Evolutionary conservation across 2,113 vertebrate genomes (phyloP), one percentile per base, ranked within the genome.

Genomic region (Antigone vipio): DNA sequence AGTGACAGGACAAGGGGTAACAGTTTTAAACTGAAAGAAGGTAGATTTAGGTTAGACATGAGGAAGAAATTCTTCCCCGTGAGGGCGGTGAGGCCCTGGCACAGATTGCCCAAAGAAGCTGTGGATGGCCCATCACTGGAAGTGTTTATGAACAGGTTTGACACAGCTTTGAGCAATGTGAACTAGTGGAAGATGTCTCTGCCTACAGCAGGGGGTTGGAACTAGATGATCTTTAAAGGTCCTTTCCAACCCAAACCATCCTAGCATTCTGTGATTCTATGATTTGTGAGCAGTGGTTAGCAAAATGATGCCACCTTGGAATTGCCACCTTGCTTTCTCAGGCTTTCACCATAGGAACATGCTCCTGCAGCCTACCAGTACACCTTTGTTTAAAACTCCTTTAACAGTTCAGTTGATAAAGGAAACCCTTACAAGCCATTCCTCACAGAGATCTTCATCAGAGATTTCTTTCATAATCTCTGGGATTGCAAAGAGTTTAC

Each of bases 101-200:
- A 47, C 9, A 19, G 5, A 4, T 45, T 64, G 23, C 4, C 16
- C 17, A 40, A 52, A n/a, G 34, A 42, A 69, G 35, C 2, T 52
- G 29, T 62, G 40, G 21, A 9, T 71, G 32, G 6, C 6, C 5
- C 10, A 10, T 27, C 19, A 2, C 0, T 58, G 21, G 9, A 52
- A 44, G 4, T 15, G 24, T 32, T 76, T 42, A 42, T 42, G 40
- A 42, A 42, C 68, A 63, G 16, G 1, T 1, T 32, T 9, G 5
- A 29, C 0, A 5, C 0, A 2, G 4, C 20, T 73, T 62, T 22
- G 27, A 56, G 15, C 15, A 27, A 5, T 6, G 3, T 59, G 6
- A 24, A 4, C 7, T 30, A 22, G 18, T 5, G 5, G 42, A 27
- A 50, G 14, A 1, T 47, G 14, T 44, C 30, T 15, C 8, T 49